phyloP scores from a whole-genome alignment of 2,113 vertebrate species.

The Cheilinus undulatus region DNA sequence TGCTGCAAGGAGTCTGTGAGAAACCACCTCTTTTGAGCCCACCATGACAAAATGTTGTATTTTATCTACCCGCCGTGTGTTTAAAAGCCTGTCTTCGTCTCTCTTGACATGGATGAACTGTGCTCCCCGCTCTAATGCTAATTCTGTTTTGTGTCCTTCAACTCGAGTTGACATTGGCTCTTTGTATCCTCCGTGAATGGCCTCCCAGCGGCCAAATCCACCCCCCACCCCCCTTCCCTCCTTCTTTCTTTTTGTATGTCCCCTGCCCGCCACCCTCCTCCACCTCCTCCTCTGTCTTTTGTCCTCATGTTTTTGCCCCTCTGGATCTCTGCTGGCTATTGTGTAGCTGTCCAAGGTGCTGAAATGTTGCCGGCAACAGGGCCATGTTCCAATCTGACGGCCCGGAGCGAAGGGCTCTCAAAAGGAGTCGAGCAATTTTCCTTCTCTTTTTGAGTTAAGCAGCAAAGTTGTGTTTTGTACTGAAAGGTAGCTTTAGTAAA shows the following conservation, averaged over 20 bases:
- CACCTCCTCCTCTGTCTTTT: constrained; percentile 53
- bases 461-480: neutral
- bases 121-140: constrained; percentile 43
- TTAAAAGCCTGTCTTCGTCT: constrained; percentile 4
- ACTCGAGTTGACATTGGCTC: constrained; percentile 60
- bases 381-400: constrained; percentile 21
- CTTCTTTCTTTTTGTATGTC: constrained; percentile 16
- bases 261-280: neutral
- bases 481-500: neutral
- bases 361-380: constrained; percentile 59
- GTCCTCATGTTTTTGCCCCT: constrained; percentile 13
- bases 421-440: neutral
- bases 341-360: constrained; percentile 78
- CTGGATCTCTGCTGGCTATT: constrained; percentile 56
- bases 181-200: constrained; percentile 66
- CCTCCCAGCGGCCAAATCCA: constrained; percentile 54
- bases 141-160: constrained; percentile 63
- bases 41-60: neutral
- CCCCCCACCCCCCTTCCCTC: neutral
- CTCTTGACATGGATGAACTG: constrained; percentile 40
- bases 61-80: neutral
- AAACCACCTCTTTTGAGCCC: neutral
- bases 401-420: neutral
- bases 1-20: neutral
- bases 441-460: neutral